Base-by-base conservation (phyloP, 2,797 vertebrate genomes). In the Paguma larvata region DNA sequence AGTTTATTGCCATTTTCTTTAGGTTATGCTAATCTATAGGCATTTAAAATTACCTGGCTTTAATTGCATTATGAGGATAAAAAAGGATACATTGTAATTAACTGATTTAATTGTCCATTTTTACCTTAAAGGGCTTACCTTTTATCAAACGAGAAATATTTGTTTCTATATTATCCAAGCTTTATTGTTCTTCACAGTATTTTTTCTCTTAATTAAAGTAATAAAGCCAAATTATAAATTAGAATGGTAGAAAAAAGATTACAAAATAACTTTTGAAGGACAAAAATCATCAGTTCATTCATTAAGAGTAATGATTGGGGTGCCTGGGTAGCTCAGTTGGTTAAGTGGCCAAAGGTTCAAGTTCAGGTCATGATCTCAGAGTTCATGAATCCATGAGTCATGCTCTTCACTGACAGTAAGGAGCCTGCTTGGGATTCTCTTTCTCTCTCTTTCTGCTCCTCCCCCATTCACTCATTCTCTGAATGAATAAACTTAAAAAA, bases 21-120 rank as follows among this genome's bases (percentile, higher is more conserved):
- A 88, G 90, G 0, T 32, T 23, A 34, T 59, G 7, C 6, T 92
- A 59, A 67, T 93, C 23, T 92, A 56, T 83, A 72, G 51, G 12
- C 34, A 89, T 88, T 75, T 53, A 48, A 78, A 94, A 65, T 79
- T 44, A 70, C 6, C 41, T 72, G 6, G 5, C 0, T 34, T 95
- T 96, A 59, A 75, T 51, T 94, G 1, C 9, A 89, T 62, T 89
- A 19, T 51, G 25, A 92, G 1, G 18, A 82, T 77, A 32, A 87
- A 92, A 85, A 87, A 92, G 3, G 48, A 59, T 75, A 86, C 44
- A 84, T 91, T 93, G 11, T 91, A 88, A 46, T 93, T 88, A 88
- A 75, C n/a, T 68, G 92, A 70, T n/a, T 62, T 94, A 80, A 78
- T 91, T 46, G 4, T 91, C 48, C 53, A 30, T 44, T 78, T 97